Base-by-base conservation (phyloP, 1,140 invertebrate genomes). In the Batillaria attramentaria region DNA sequence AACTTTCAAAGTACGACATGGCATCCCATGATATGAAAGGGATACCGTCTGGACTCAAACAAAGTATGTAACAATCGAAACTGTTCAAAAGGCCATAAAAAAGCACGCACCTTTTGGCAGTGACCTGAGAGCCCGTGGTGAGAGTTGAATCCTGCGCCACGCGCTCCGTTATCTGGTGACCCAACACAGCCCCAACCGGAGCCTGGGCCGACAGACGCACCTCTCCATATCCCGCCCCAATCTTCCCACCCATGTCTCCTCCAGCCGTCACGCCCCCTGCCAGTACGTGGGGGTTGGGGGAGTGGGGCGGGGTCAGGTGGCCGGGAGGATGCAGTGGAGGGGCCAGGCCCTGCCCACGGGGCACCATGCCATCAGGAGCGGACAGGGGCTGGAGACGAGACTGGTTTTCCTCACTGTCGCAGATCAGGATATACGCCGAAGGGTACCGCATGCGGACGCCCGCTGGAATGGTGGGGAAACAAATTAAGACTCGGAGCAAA, bases 371-470 rank as follows among this genome's bases (percentile, higher is more conserved):
- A 46, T 73, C 70, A 4, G 50, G 16, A 16, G 33, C 33, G 16
- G n/a, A n/a, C n/a, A 57, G 41, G n/a, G 76, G 6, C 77, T 79
- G 79, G 54, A 72, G 39, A 72, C 78, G 72, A 1, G 79, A 50
- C 35, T 66, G 66, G 3, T 78, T n/a, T 83, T 95, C 95, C 89
- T 97, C 96, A 93, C 96, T 93, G 88, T 98, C 96, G 82, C 96
- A 97, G 80, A 97, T 94, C 87, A 98, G 93, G 81, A 98, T 96
- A 92, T 97, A 99, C 92, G 95, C 96, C 33, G 95, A 94, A 33
- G 97, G 97, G 93, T 99, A 98, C 83, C 95, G 94, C 96, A 99
- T 96, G 87, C 96, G 95, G 76, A 96, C 95, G 77, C 96, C 96
- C 89, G 96, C 97, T 92, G 89, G 86, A 79, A 65, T 79, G 50